Evolutionary conservation across 2,113 vertebrate species (phyloP), one percentile per base, ranked within the genome.

Genomic region (Ophiodon elongatus): DNA sequence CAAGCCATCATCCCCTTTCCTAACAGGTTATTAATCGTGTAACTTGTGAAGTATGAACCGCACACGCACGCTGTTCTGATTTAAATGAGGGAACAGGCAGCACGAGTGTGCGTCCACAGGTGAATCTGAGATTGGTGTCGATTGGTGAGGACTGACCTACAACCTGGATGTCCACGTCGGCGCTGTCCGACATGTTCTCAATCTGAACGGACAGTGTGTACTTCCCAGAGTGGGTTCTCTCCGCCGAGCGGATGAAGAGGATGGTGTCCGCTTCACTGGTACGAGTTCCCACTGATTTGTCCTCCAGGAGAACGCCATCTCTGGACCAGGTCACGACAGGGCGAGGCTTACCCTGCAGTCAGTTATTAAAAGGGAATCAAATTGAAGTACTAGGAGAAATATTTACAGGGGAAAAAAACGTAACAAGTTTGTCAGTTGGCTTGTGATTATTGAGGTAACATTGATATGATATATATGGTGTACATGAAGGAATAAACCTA

Each of bases 291-390:
- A 97, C 91, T 0, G 95, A 88, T 9, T 83, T 92, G 47, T 94
- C 33, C 43, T 97, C 97, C 88, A 98, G 64, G 4, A 93, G 95
- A 1, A 89, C 74, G 0, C 94, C 96, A 0, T 96, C 96, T 87
- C 96, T 98, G 6, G 82, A 85, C 97, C 97, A 98, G 72, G 93
- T 95, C 67, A 96, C 96, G 2, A 94, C 70, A 0, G 97, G 97
- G 21, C 95, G 95, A 0, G 97, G 97, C 84, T 97, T 98, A 5
- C 97, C 97, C 97, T 98, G 91, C 31, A 68, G 71, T 14, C 4
- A 52, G 45, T 4, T 11, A 76, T 1, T 15, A 10, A 35, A 43
- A 25, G 8, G 8, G 9, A 27, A 19, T 62, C 21, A 64, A 47
- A 57, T 41, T 11, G 9, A 66, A 73, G 13, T 5, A 2, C 23